Percentiles rank a stretch among this genome's conserved stretches.
Conservation (phyloP, 2,888 invertebrate species). For the Orthosia incerta region DNA sequence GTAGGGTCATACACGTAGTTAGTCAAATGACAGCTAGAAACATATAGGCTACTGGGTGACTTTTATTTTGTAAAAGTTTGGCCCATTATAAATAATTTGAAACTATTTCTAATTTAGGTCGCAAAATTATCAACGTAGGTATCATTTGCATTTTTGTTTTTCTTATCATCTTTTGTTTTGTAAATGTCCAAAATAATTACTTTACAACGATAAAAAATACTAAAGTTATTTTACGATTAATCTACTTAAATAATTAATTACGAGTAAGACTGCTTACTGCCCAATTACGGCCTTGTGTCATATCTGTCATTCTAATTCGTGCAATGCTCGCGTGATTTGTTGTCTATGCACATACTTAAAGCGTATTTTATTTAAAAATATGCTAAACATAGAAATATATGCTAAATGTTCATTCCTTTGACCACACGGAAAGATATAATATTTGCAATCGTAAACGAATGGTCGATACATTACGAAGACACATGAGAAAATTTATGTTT, state of each 20-base stretch:
- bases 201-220: neutral
- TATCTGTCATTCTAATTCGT: constrained; percentile 48
- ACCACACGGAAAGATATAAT: constrained; percentile 47
- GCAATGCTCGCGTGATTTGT: constrained; percentile 48
- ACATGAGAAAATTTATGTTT: constrained; percentile 33
- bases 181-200: neutral
- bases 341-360: constrained; percentile 31
- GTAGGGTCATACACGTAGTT: constrained; percentile 49
- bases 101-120: neutral
- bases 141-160: constrained; percentile 8
- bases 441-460: constrained; percentile 31
- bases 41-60: neutral
- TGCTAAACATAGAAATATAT: too few relatives aligned
- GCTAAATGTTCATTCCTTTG: constrained; percentile 45
- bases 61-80: too few relatives aligned
- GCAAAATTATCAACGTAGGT: neutral
- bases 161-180: neutral
- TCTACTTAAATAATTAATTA: too few relatives aligned
- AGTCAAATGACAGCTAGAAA: neutral
- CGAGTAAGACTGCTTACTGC: too few relatives aligned
- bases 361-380: constrained; percentile 38
- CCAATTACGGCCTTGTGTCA: constrained; percentile 45
- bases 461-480: constrained; percentile 21
- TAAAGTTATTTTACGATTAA: neutral
- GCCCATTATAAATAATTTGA: neutral